A percentile compares a stretch with the other conserved stretches of the same genome.
Evolutionary conservation across 2,113 vertebrate genomes (phyloP).

Genomic region (Perca flavescens): DNA sequence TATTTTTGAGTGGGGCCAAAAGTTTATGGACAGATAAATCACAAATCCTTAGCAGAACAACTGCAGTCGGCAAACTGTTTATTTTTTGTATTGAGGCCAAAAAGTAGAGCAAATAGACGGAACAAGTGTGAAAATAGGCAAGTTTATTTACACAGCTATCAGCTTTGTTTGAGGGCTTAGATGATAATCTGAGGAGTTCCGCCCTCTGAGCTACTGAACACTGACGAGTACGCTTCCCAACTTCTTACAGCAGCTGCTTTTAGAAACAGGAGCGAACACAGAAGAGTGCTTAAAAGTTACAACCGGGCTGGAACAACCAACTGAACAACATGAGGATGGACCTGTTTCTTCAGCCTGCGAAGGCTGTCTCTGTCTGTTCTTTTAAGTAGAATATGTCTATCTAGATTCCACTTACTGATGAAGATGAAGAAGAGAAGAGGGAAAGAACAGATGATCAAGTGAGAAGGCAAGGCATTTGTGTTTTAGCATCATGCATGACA

Average conservation of each 20-base stretch:
- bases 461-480: constrained; percentile 20
- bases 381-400: neutral
- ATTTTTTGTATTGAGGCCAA: constrained; percentile 77
- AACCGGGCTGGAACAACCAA: constrained; percentile 18
- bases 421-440: neutral
- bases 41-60: constrained; percentile 62
- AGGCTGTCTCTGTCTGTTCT: constrained; percentile 19
- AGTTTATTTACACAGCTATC: constrained; percentile 77
- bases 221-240: constrained; percentile 39
- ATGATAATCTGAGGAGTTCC: constrained; percentile 74
- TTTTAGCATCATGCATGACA: constrained; percentile 42
- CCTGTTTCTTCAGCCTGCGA: neutral
- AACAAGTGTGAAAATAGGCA: constrained; percentile 72
- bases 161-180: constrained; percentile 78
- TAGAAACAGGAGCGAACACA: constrained; percentile 44
- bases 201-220: constrained; percentile 68
- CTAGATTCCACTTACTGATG: neutral
- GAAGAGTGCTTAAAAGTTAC: constrained; percentile 44
- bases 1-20: constrained; percentile 83
- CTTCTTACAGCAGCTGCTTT: constrained; percentile 58
- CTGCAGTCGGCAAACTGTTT: constrained; percentile 67
- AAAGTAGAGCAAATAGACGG: constrained; percentile 71
- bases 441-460: constrained; percentile 17
- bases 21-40: constrained; percentile 78
- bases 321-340: constrained; percentile 18